phyloP scores from a whole-genome alignment of 2,888 invertebrate species.

The Drosophila nr. perissopoda region DNA sequence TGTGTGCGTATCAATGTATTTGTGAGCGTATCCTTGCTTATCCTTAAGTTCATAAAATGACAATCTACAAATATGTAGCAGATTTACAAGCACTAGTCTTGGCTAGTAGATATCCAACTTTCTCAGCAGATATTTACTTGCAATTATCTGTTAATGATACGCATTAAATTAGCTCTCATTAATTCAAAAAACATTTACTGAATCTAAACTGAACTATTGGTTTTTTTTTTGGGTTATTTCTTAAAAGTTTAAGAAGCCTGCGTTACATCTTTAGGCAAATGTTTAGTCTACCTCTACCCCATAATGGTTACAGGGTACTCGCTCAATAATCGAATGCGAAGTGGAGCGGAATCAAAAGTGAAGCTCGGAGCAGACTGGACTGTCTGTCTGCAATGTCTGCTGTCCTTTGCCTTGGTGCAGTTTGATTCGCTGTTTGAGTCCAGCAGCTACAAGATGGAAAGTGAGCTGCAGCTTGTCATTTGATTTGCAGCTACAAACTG shows the following conservation, averaged over 20 bases:
- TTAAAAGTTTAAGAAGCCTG: too few relatives aligned
- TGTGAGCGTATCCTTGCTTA: constrained; percentile 50
- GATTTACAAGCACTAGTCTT: constrained; percentile 1
- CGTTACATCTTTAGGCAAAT: neutral
- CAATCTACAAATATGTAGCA: constrained; percentile 41
- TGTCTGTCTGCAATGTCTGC: neutral
- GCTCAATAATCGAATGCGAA: constrained; percentile 35
- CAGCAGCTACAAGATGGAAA: constrained; percentile 30
- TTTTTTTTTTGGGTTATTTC: too few relatives aligned
- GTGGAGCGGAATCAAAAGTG: constrained; percentile 21
- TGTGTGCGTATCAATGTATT: constrained; percentile 7
- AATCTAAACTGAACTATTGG: too few relatives aligned
- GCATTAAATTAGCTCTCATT: neutral
- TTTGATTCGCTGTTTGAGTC: constrained; percentile 2
- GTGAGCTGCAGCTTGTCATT: constrained; percentile 43
- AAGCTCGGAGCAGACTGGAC: neutral
- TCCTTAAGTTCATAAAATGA: constrained; percentile 67
- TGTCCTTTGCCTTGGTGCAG: neutral
- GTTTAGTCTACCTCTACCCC: too few relatives aligned
- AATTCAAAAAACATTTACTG: neutral
- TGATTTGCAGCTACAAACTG: constrained; percentile 26
- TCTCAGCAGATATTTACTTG: neutral
- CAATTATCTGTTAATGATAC: neutral
- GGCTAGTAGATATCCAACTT: constrained; percentile 6
- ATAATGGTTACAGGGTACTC: constrained; percentile 4